A percentile compares a stretch with the other conserved stretches of the same genome.
Conservation (phyloP, 2,888 invertebrate genomes). For the Julus scandinavius region DNA sequence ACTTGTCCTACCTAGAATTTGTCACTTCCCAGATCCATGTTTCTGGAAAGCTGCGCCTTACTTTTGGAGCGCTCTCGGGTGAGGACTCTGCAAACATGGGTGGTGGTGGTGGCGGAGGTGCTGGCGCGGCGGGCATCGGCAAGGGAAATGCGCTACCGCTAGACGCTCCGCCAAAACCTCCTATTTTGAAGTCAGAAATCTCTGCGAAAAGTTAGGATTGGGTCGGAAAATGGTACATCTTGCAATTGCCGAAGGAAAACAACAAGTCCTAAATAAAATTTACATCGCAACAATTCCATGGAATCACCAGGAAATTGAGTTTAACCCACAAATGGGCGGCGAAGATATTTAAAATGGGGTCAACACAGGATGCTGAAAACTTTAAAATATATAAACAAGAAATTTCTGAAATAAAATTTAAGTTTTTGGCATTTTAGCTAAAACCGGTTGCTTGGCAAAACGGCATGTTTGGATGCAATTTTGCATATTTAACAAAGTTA, state of each 20-base stretch:
- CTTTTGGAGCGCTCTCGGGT: constrained; percentile 60
- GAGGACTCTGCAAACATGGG: neutral
- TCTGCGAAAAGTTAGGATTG: neutral
- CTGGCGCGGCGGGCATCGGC: neutral
- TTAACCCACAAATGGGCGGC: neutral
- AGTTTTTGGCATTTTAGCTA: neutral
- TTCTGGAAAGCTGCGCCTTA: constrained; percentile 77
- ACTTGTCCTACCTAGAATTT: constrained; percentile 20
- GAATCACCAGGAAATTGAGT: neutral
- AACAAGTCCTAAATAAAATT: neutral
- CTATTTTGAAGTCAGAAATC: constrained; percentile 24
- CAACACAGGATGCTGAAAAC: neutral
- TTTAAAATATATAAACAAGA: neutral
- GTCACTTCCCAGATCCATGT: constrained; percentile 74
- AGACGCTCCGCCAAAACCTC: constrained; percentile 32
- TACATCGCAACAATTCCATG: neutral
- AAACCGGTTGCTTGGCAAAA: too few species aligned
- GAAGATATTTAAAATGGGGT: neutral
- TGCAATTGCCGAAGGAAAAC: neutral
- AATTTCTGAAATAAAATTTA: neutral
- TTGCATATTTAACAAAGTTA: too few species aligned
- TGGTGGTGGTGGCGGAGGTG: neutral
- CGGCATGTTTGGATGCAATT: too few species aligned
- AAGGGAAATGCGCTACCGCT: neutral
- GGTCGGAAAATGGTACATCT: neutral